Evolutionary conservation across 2,888 invertebrate species (phyloP).

Genomic region (Lycophotia porphyrea): DNA sequence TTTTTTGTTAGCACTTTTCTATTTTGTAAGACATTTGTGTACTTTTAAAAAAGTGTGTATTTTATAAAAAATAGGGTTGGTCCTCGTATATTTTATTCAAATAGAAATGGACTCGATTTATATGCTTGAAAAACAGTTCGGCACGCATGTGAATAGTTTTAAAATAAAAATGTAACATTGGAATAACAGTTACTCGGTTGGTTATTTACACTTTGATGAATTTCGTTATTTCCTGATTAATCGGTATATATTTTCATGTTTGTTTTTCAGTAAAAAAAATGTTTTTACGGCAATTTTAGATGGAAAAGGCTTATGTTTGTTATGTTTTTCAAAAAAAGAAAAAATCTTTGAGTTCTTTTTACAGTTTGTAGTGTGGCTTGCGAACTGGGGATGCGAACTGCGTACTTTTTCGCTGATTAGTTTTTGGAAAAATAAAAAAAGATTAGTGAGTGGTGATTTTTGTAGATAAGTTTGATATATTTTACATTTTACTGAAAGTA

Average conservation of each 20-base stretch:
- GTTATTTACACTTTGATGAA: constrained; percentile 19
- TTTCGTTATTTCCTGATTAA: constrained; percentile 29
- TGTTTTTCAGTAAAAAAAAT: constrained; percentile 7
- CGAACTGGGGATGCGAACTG: not conserved
- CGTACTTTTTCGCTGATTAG: not conserved
- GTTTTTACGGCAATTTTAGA: not conserved
- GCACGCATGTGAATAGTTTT: constrained; percentile 14
- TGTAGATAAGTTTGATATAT: not conserved
- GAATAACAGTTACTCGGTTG: constrained; percentile 25
- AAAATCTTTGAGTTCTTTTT: no score
- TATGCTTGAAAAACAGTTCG: not conserved
- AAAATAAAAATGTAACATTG: constrained; percentile 6
- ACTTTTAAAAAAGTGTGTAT: constrained; percentile 19
- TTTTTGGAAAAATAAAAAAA: not conserved
- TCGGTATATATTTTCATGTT: not conserved
- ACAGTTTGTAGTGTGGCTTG: not conserved
- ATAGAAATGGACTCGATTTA: constrained; percentile 15
- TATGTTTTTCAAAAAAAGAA: not conserved
- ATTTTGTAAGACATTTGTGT: constrained; percentile 29
- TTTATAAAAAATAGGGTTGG: constrained; percentile 8
- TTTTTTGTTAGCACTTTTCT: constrained; percentile 42
- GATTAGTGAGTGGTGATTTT: not conserved
- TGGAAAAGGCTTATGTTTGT: not conserved
- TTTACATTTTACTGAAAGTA: not conserved
- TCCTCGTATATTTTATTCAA: constrained; percentile 37